Evolutionary conservation across 2,797 vertebrate species (phyloP).

Genomic region (Staurois parvus): DNA sequence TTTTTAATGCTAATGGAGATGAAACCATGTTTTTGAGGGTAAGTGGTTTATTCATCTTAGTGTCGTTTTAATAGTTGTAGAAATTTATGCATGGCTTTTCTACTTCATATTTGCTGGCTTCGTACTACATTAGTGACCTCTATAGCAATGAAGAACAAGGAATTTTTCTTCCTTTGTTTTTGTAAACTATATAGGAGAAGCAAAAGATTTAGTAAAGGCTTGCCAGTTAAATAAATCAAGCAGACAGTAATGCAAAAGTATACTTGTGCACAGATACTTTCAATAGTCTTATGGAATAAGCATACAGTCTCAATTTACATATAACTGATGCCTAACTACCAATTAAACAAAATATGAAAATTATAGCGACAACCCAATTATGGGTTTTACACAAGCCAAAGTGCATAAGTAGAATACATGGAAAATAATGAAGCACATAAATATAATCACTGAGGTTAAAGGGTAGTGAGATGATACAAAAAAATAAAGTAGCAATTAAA

Average conservation of each 20-base stretch:
- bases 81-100: background rate
- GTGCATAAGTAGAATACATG: background rate
- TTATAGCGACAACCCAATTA: background rate
- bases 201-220: too few relatives aligned
- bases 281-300: too few relatives aligned
- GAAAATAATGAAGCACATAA: background rate
- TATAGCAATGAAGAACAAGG: background rate
- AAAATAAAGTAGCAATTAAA: background rate
- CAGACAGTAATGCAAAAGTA: too few relatives aligned
- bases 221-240: too few relatives aligned
- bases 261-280: too few relatives aligned
- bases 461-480: background rate
- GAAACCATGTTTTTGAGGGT: background rate
- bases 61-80: background rate
- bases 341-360: background rate
- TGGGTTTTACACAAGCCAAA: background rate
- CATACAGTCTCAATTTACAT: background rate
- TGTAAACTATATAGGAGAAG: too few relatives aligned
- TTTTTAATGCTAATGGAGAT: slow-evolving; percentile 11
- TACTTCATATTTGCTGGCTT: background rate
- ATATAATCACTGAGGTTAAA: background rate
- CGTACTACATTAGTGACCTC: background rate
- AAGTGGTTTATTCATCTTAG: slow-evolving; percentile 3
- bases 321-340: background rate
- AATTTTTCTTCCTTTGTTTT: too few relatives aligned